A percentile compares a stretch with the other conserved stretches of the same genome.
Evolutionary conservation across 2,113 vertebrate species (phyloP).

Genomic region (Pogonocichla stellata): DNA sequence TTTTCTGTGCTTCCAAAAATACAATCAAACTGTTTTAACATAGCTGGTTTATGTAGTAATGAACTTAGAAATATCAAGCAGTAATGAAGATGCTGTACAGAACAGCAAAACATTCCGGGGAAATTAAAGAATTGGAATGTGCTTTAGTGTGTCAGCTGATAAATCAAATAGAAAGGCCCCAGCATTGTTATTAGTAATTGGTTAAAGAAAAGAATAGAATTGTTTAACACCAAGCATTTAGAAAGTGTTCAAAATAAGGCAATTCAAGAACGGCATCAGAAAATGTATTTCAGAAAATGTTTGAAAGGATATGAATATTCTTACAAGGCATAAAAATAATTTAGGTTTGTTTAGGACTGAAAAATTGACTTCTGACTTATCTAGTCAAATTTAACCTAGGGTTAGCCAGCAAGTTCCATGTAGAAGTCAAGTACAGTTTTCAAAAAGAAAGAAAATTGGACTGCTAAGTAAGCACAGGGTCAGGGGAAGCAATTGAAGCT

Average conservation of each 20-base stretch:
- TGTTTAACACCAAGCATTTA: not conserved
- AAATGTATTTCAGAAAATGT: not conserved
- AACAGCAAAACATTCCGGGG: not conserved
- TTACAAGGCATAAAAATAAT: not conserved
- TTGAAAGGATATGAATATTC: not conserved
- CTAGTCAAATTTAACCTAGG: not conserved
- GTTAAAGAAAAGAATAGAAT: not conserved
- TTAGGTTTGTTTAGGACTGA: not conserved
- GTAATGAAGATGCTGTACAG: constrained; percentile 19
- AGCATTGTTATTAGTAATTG: not conserved
- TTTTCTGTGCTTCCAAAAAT: constrained; percentile 52
- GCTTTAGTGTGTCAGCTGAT: not conserved
- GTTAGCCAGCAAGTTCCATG: not conserved
- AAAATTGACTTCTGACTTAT: not conserved
- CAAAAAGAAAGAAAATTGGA: not conserved
- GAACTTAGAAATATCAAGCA: not conserved
- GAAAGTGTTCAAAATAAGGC: not conserved
- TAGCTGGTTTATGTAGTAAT: constrained; percentile 30
- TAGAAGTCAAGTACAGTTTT: not conserved
- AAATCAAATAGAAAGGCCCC: not conserved
- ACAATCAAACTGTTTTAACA: constrained; percentile 27
- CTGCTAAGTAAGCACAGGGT: not conserved
- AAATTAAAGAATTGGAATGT: constrained; percentile 13
- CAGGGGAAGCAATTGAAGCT: not conserved
- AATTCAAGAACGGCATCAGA: not conserved